phyloP scores from a whole-genome alignment of 2,797 vertebrate genomes.

The Pipistrellus nathusii region DNA sequence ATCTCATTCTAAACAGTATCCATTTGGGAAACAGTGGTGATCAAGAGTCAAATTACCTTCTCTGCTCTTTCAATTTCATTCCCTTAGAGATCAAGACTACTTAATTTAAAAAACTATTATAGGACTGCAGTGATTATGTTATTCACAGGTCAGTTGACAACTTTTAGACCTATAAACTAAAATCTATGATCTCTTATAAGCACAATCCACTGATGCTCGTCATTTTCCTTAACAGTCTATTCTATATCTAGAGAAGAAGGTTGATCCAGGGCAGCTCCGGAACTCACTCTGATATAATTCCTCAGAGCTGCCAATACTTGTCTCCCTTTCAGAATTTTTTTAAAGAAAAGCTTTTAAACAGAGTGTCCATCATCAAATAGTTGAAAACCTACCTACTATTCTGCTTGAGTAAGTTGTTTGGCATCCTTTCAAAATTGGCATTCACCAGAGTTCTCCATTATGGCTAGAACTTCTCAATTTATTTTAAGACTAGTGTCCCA shows the following conservation, averaged over 20 bases:
- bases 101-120: slow-evolving; percentile 16
- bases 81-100: slow-evolving; percentile 2
- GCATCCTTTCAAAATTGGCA: not conserved
- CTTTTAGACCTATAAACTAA: not conserved
- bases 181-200: not conserved
- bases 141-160: not conserved
- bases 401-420: not conserved
- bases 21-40: slow-evolving; percentile 68
- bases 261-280: not conserved
- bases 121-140: slow-evolving; percentile 8
- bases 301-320: not conserved
- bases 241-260: slow-evolving; percentile 16
- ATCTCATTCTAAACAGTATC: slow-evolving; percentile 58
- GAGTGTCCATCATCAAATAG: not conserved
- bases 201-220: not conserved
- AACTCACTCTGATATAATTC: not conserved
- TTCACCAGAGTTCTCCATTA: not conserved
- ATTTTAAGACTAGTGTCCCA: not conserved
- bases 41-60: slow-evolving; percentile 64
- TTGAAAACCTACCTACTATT: not conserved
- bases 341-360: not conserved
- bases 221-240: not conserved
- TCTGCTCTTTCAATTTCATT: slow-evolving; percentile 46
- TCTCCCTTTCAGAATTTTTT: not conserved
- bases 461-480: not conserved